phyloP scores from a whole-genome alignment of 2,113 vertebrate genomes.

The Polypterus senegalus region DNA sequence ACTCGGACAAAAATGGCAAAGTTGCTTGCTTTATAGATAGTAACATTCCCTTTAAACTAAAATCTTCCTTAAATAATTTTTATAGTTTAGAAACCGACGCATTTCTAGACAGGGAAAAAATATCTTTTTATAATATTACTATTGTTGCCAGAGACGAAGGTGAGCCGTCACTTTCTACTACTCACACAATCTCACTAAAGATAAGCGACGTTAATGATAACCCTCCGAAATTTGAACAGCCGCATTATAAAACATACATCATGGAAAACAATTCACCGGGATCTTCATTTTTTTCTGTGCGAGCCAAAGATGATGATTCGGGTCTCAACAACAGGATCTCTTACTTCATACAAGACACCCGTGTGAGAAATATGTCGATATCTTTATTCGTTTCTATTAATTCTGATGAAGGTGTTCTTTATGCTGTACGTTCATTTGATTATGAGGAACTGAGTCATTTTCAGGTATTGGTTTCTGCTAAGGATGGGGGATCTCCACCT shows the following conservation, averaged over 20 bases:
- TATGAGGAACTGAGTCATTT: slow-evolving; percentile 25
- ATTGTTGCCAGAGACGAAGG: slow-evolving; percentile 24
- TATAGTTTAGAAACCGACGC: slow-evolving; percentile 25
- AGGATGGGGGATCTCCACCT: slow-evolving; percentile 28
- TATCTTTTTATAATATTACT: slow-evolving; percentile 29
- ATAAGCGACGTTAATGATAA: slow-evolving; percentile 37
- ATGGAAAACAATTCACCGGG: slow-evolving; percentile 36
- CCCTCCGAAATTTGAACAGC: no score
- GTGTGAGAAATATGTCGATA: not conserved
- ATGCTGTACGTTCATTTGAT: slow-evolving; percentile 23
- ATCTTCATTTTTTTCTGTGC: slow-evolving; percentile 14
- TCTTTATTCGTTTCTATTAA: slow-evolving; percentile 21
- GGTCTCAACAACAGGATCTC: slow-evolving; percentile 12
- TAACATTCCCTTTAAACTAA: slow-evolving; percentile 28
- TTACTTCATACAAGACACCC: slow-evolving; percentile 14
- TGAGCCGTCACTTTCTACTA: slow-evolving; percentile 21
- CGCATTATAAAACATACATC: no score
- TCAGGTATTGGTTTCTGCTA: slow-evolving; percentile 19
- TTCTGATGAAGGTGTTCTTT: slow-evolving; percentile 21
- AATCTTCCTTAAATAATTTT: slow-evolving; percentile 26
- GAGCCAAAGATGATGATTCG: slow-evolving; percentile 24
- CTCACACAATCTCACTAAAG: slow-evolving; percentile 20
- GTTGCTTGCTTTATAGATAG: slow-evolving; percentile 21
- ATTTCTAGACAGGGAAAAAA: slow-evolving; percentile 27
- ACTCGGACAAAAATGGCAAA: slow-evolving; percentile 31